Evolutionary conservation across 2,113 vertebrate genomes (phyloP).

Genomic region (Sclerurus mexicanus): DNA sequence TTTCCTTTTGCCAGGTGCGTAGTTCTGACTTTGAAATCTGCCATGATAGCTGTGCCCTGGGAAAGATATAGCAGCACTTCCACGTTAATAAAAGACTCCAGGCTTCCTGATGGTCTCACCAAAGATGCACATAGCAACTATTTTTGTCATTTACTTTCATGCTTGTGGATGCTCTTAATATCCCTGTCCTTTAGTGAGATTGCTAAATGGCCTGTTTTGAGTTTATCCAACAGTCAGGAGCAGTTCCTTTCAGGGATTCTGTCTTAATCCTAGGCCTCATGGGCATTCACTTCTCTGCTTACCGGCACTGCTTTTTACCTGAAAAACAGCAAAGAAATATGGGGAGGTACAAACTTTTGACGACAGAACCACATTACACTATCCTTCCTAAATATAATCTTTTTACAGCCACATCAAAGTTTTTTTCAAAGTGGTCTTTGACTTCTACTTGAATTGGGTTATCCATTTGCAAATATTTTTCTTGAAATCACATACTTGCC

Average conservation of each 20-base stretch:
- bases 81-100: background rate
- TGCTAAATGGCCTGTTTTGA: background rate
- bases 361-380: background rate
- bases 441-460: slow-evolving; percentile 34
- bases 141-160: background rate
- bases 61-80: background rate
- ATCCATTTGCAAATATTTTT: slow-evolving; percentile 64
- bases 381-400: background rate
- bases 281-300: background rate
- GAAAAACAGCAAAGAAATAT: background rate
- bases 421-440: slow-evolving; percentile 53
- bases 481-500: slow-evolving; percentile 55
- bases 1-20: background rate
- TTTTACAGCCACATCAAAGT: slow-evolving; percentile 17
- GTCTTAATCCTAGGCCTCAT: background rate
- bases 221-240: background rate
- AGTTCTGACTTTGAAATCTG: background rate
- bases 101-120: background rate
- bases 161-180: background rate
- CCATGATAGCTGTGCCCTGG: background rate
- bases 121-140: background rate
- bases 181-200: background rate
- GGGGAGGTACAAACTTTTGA: background rate
- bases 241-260: background rate
- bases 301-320: background rate